Conservation (phyloP, 2,888 invertebrate species). For the Drosophila melanosoma region DNA sequence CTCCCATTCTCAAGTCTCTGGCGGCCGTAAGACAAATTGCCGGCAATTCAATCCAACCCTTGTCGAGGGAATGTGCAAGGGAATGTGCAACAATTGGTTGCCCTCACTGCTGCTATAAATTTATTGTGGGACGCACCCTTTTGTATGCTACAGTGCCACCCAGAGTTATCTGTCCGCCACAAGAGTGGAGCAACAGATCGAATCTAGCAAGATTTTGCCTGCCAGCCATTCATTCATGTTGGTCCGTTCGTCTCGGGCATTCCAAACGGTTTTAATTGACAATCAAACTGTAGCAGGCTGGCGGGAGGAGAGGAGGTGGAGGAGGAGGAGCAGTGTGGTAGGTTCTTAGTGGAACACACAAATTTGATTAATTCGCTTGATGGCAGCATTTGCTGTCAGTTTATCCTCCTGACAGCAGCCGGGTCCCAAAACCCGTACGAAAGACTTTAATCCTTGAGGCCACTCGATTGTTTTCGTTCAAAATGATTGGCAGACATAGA, state of each 20-base stretch:
- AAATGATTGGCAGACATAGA: constrained; percentile 34
- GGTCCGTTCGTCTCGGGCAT: constrained; percentile 42
- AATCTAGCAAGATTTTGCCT: constrained; percentile 27
- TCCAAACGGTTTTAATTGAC: constrained; percentile 69
- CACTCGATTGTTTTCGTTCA: constrained; percentile 36
- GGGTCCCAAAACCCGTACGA: constrained; percentile 3
- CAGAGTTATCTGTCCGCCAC: constrained; percentile 25
- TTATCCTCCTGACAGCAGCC: constrained; percentile 59
- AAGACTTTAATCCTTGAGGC: constrained; percentile 5
- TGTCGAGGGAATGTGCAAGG: not conserved
- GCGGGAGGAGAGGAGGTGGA: not conserved
- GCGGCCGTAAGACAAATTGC: constrained; percentile 55
- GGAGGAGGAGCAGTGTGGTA: not conserved
- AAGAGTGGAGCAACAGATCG: constrained; percentile 38
- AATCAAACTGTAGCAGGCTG: constrained; percentile 56
- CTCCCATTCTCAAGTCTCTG: constrained; percentile 9
- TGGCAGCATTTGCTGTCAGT: constrained; percentile 66
- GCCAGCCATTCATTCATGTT: constrained; percentile 46
- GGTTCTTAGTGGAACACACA: constrained; percentile 43
- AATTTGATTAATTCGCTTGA: constrained; percentile 69
- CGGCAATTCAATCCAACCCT: constrained; percentile 60
- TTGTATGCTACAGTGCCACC: constrained; percentile 30
- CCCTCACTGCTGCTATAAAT: constrained; percentile 49
- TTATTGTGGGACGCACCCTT: constrained; percentile 45
- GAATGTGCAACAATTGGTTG: constrained; percentile 61